A percentile compares a stretch with the other conserved stretches of the same genome.
Evolutionary conservation across 2,888 invertebrate species (phyloP).

Genomic region (Dryobotodes eremita): DNA sequence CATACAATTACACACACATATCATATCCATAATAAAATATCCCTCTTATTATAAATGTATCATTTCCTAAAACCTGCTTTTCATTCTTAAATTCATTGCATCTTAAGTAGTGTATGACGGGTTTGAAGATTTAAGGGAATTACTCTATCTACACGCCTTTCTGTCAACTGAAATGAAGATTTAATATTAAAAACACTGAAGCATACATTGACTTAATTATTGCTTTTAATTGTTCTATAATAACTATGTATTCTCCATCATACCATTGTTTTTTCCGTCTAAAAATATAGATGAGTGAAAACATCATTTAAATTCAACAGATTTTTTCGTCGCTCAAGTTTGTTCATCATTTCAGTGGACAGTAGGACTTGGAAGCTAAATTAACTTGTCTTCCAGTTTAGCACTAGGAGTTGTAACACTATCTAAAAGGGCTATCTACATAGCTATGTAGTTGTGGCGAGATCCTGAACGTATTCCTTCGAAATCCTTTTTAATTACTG

Average conservation of each 20-base stretch:
- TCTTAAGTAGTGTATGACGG: constrained; percentile 66
- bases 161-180: constrained; percentile 48
- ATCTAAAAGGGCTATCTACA: constrained; percentile 74
- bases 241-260: not conserved
- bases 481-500: not conserved
- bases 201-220: constrained; percentile 14
- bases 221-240: constrained; percentile 14
- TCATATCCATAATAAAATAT: constrained; percentile 50
- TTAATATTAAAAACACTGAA: constrained; percentile 4
- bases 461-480: constrained; percentile 24
- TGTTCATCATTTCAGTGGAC: constrained; percentile 46
- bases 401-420: constrained; percentile 74
- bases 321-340: not conserved
- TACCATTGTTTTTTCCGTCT: not conserved
- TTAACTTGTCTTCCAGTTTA: constrained; percentile 67
- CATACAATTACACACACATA: constrained; percentile 40
- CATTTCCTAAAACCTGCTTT: constrained; percentile 15
- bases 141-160: constrained; percentile 64
- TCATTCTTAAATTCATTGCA: constrained; percentile 30
- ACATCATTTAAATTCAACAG: not conserved
- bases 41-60: constrained; percentile 41
- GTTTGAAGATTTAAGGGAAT: constrained; percentile 56
- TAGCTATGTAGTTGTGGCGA: constrained; percentile 58
- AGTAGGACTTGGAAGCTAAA: constrained; percentile 64
- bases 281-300: constrained; percentile 1